A percentile compares a stretch with the other conserved stretches of the same genome.
Evolutionary conservation across 1,140 invertebrate species (phyloP).

Genomic region (Drosophila guanche): DNA sequence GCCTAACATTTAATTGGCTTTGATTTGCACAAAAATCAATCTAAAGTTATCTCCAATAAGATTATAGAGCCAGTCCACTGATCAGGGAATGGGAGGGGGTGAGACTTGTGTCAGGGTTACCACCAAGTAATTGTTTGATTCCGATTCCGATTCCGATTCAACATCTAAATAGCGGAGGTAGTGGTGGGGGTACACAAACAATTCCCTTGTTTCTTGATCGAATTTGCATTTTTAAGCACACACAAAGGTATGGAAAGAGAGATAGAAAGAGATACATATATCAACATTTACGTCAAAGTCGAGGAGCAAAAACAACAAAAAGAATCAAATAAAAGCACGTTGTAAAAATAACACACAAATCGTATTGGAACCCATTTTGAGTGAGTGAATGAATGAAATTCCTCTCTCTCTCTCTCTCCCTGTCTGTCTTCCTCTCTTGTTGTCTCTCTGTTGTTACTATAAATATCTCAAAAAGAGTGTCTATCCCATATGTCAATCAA

Average conservation of each 20-base stretch:
- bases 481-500: conserved; percentile 42
- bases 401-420: conserved; percentile 3
- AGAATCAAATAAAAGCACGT: conserved; percentile 51
- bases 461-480: conserved; percentile 29
- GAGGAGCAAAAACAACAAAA: conserved; percentile 32
- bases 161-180: no score
- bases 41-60: no score
- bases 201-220: no score
- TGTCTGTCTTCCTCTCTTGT: neutral
- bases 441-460: conserved; percentile 20
- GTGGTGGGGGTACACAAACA: no score
- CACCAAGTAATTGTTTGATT: neutral
- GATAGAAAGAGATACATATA: no score
- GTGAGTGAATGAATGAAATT: conserved; percentile 60
- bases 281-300: conserved; percentile 72
- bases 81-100: no score
- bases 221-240: no score
- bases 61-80: no score
- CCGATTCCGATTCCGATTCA: no score
- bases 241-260: no score
- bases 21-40: neutral
- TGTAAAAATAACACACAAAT: conserved; percentile 75
- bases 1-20: neutral
- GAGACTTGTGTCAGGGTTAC: no score
- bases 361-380: conserved; percentile 60